Base-by-base conservation (phyloP, 2,888 invertebrate genomes). In the Andrena bicolor region DNA sequence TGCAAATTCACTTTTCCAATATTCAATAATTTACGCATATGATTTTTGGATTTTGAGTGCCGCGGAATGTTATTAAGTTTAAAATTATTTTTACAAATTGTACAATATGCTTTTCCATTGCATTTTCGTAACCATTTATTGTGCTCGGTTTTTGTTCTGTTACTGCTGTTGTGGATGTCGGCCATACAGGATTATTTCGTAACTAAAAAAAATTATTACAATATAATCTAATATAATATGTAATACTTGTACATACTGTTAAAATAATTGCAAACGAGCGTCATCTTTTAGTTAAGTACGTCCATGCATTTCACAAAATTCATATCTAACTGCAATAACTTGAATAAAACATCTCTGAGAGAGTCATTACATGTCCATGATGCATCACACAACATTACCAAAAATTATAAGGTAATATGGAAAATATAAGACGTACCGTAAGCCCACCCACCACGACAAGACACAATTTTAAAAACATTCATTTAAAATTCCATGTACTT, bases 401-500 rank as follows among this genome's bases (percentile, higher is more conserved):
- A 51, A 51, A 51, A 51, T 51, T 51, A 51, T 51, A 20, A 51
- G 20, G 51, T 51, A 20, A 51, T 51, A 20, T 51, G 20, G 1
- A 51, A 51, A 51, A 51, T 51, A 20, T 51, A 51, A 51, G 51
- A 1, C 20, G 51, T 51, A 51, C 51, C 51, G 30, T 51, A 51
- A 51, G 51, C n/a, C 51, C 51, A 51, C 51, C 51, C 51, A 51
- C 51, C 51, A 51, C 51, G n/a, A 51, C 51, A 51, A 51, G 51
- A 13, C 5, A 20, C 51, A 51, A 51, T 51, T 51, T n/a, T 51
- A 51, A 51, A 51, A 51, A 51, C 49, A 51, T 51, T 35, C 8
- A 35, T 35, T 35, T 35, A 35, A 35, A 35, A 10, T 35, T 35
- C 35, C 35, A 35, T 35, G 35, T 35, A 35, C 35, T 35, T 35